Percentiles rank a stretch among this genome's conserved stretches.
phyloP scores from a whole-genome alignment of 2,888 invertebrate species.

The Acronicta psi region DNA sequence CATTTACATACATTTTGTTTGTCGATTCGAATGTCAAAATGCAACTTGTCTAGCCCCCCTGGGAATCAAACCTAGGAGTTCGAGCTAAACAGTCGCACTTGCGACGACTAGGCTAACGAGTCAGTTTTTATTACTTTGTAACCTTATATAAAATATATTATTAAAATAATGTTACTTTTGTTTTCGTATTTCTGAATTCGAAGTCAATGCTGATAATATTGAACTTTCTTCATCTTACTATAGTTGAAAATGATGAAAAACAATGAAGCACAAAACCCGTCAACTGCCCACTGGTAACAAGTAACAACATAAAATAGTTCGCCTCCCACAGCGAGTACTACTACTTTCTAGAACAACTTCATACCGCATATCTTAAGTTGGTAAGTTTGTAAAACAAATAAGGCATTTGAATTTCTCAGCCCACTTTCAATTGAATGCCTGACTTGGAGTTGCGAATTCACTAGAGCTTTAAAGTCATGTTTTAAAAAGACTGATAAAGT shows the following conservation, averaged over 20 bases:
- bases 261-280: constrained; percentile 32
- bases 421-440: constrained; percentile 60
- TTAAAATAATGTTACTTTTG: too few relatives aligned
- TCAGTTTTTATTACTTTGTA: too few relatives aligned
- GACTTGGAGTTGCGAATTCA: constrained; percentile 51
- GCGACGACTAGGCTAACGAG: too few relatives aligned
- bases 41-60: too few relatives aligned
- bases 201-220: too few relatives aligned
- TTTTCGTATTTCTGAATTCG: too few relatives aligned
- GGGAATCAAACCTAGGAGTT: too few relatives aligned
- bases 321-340: constrained; percentile 35
- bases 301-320: constrained; percentile 50
- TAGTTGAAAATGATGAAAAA: constrained; percentile 42
- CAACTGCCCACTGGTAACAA: constrained; percentile 45
- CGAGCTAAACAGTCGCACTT: too few relatives aligned
- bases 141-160: too few relatives aligned
- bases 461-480: constrained; percentile 56
- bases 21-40: too few relatives aligned
- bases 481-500: constrained; percentile 54
- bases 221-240: too few relatives aligned
- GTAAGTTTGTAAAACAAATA: constrained; percentile 58
- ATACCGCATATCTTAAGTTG: constrained; percentile 54
- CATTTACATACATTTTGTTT: too few relatives aligned
- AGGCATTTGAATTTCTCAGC: constrained; percentile 64
- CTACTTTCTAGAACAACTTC: constrained; percentile 52